Conservation (phyloP, 2,113 vertebrate genomes). For the Coptodon bakossiorum region DNA sequence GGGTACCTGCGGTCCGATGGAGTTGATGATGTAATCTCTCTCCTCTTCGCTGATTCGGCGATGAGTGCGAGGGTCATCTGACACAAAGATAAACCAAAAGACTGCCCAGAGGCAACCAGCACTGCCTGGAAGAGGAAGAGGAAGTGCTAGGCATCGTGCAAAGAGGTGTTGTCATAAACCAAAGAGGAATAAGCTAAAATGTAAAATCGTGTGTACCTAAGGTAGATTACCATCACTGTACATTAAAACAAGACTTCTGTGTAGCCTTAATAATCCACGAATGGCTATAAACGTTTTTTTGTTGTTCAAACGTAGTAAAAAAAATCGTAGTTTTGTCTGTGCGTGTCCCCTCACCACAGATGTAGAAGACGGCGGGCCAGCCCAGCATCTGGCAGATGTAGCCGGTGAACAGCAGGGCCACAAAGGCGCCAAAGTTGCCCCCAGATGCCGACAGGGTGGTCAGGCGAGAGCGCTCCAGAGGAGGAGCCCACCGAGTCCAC, state of each 20-base stretch:
- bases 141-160: not conserved
- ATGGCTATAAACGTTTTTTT: too few relatives aligned
- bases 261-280: not conserved
- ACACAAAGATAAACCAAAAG: conserved; percentile 74
- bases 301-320: too few relatives aligned
- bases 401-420: conserved; percentile 76
- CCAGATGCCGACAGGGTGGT: conserved; percentile 71
- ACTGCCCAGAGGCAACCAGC: conserved; percentile 71
- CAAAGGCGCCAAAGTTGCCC: conserved; percentile 74
- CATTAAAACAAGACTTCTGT: not conserved
- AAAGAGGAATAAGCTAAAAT: not conserved
- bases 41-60: conserved; percentile 73
- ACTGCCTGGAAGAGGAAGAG: conserved; percentile 58
- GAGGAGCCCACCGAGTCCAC: conserved; percentile 82
- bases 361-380: conserved; percentile 82
- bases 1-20: conserved; percentile 69
- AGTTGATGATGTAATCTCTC: conserved; percentile 71
- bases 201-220: not conserved
- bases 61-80: conserved; percentile 74
- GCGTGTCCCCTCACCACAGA: conserved; percentile 68
- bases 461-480: conserved; percentile 74
- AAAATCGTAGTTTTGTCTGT: too few relatives aligned
- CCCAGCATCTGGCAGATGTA: conserved; percentile 72
- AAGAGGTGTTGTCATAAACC: not conserved
- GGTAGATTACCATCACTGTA: too few relatives aligned